Conservation (phyloP, 2,888 invertebrate genomes). For the Nycteola revayana region DNA sequence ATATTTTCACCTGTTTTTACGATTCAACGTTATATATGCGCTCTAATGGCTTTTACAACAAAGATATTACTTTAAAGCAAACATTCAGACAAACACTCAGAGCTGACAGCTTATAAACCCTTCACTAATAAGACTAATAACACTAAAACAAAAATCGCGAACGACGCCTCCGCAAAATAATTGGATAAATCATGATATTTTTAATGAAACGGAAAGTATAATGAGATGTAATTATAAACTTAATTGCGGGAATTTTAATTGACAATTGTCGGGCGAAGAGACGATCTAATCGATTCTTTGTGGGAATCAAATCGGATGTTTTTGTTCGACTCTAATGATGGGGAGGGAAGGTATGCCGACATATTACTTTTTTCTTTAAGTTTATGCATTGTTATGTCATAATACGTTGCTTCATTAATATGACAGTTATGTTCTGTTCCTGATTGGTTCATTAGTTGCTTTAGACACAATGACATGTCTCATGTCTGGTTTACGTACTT, state of each 20-base stretch:
- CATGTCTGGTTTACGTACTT: too few species aligned
- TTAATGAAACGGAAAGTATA: conserved; percentile 51
- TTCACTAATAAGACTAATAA: conserved; percentile 28
- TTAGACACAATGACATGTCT: background rate
- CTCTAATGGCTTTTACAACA: too few species aligned
- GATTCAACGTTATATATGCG: too few species aligned
- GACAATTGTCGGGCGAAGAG: conserved; percentile 43
- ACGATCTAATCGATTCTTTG: conserved; percentile 38
- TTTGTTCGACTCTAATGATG: conserved; percentile 28
- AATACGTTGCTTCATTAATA: conserved; percentile 20
- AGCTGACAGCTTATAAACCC: conserved; percentile 20
- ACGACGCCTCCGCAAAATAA: conserved; percentile 31
- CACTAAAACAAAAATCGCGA: conserved; percentile 40
- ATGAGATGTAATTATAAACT: conserved; percentile 51
- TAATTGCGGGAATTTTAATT: conserved; percentile 69
- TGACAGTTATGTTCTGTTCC: conserved; percentile 22
- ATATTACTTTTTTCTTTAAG: conserved; percentile 23
- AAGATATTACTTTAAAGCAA: conserved; percentile 7
- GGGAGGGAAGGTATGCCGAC: conserved; percentile 25
- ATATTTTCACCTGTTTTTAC: too few species aligned
- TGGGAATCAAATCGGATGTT: conserved; percentile 38
- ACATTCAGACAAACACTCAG: conserved; percentile 15
- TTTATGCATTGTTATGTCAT: conserved; percentile 26
- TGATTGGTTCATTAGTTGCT: conserved; percentile 24
- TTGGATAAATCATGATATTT: conserved; percentile 45